phyloP scores from a whole-genome alignment of 1,140 invertebrate genomes.

The Eubasilissa regina region DNA sequence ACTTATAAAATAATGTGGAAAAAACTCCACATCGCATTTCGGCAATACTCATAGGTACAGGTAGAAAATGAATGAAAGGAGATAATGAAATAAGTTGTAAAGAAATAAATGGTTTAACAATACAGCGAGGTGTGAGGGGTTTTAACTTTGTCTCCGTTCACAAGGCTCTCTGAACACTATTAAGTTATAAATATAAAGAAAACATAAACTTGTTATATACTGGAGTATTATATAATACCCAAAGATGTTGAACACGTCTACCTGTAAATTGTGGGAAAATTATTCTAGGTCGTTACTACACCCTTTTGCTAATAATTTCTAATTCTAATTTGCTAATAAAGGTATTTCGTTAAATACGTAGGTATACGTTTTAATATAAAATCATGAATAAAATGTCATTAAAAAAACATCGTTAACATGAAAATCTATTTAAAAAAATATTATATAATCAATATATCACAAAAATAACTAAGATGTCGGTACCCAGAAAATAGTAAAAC shows the following conservation, averaged over 20 bases:
- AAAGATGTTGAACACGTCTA: background rate
- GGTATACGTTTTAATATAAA: no score
- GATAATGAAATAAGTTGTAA: constrained; percentile 33
- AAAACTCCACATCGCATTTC: background rate
- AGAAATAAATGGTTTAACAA: constrained; percentile 31
- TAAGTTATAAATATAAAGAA: constrained; percentile 27
- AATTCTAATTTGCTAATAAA: no score
- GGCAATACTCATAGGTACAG: background rate
- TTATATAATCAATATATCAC: no score
- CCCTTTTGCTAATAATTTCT: no score
- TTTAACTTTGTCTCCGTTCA: constrained; percentile 13
- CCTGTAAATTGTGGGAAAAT: background rate
- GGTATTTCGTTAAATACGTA: no score
- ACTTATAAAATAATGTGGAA: background rate
- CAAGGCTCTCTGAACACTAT: constrained; percentile 14
- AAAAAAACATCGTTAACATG: no score
- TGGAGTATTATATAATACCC: background rate
- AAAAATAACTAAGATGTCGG: no score
- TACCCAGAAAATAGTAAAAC: no score
- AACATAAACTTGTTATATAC: constrained; percentile 8
- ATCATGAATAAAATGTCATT: no score
- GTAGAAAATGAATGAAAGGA: constrained; percentile 13
- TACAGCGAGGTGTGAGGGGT: constrained; percentile 30
- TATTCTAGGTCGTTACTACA: no score
- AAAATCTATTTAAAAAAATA: no score